Conservation (phyloP, 2,888 invertebrate genomes). For the Drosophila crucigera region DNA sequence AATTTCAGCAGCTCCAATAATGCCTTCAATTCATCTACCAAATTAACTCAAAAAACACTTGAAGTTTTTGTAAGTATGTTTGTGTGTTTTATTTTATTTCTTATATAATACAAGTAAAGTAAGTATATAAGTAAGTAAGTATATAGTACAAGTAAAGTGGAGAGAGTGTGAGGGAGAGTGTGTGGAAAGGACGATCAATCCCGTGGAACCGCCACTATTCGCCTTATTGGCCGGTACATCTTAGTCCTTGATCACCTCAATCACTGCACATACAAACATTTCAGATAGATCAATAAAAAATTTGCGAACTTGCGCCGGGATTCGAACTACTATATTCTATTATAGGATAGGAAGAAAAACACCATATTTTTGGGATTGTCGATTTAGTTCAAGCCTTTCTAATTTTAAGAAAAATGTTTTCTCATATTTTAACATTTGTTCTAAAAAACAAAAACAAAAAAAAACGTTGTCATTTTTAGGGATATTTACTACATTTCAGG, state of each 20-base stretch:
- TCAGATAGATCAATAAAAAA: neutral
- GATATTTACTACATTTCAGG: neutral
- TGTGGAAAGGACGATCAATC: too few relatives aligned
- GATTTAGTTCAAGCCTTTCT: too few relatives aligned
- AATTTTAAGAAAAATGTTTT: neutral
- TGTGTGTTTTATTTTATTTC: neutral
- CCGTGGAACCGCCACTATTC: too few relatives aligned
- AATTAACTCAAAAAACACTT: neutral
- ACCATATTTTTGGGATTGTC: too few relatives aligned
- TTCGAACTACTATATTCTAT: neutral
- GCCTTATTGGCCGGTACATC: neutral
- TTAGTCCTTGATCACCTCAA: neutral
- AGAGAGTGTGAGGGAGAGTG: too few relatives aligned
- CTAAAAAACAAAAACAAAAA: too few relatives aligned
- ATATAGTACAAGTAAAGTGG: neutral
- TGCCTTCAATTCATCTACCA: neutral
- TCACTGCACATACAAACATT: neutral
- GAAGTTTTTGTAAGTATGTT: neutral
- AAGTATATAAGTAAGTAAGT: neutral
- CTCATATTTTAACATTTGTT: fast-evolving
- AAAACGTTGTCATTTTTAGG: neutral
- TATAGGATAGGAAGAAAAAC: too few relatives aligned
- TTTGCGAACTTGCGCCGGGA: neutral
- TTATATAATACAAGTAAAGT: neutral
- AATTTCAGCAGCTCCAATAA: neutral